phyloP scores from a whole-genome alignment of 2,113 vertebrate genomes.

The Etia nguti region DNA sequence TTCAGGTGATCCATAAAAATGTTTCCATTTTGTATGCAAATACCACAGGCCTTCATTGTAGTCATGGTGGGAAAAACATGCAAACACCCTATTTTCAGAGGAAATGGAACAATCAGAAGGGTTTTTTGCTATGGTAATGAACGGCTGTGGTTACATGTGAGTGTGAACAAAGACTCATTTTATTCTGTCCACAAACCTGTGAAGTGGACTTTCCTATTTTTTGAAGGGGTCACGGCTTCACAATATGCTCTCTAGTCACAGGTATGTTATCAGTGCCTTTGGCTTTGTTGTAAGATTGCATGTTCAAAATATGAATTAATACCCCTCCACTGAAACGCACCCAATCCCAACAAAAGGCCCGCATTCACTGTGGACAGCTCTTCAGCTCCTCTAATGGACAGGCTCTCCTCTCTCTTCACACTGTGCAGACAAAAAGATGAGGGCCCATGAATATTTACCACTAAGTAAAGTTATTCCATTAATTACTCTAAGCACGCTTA shows the following conservation, averaged over 20 bases:
- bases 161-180: constrained; percentile 56
- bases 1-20: constrained; percentile 18
- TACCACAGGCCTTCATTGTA: constrained; percentile 12
- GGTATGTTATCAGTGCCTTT: constrained; percentile 60
- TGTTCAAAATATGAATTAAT: constrained; percentile 69
- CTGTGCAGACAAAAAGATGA: constrained; percentile 55
- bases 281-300: constrained; percentile 63
- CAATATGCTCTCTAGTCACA: constrained; percentile 48
- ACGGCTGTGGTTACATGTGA: constrained; percentile 5
- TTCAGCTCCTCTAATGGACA: constrained; percentile 78
- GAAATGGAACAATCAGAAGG: constrained; percentile 37
- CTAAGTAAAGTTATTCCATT: constrained; percentile 76
- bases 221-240: constrained; percentile 46
- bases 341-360: constrained; percentile 72
- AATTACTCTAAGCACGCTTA: constrained; percentile 72
- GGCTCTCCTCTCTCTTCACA: constrained; percentile 69
- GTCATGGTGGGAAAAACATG: background rate
- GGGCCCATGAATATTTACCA: constrained; percentile 77
- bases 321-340: constrained; percentile 70
- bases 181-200: constrained; percentile 44
- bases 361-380: constrained; percentile 66
- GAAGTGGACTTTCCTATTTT: constrained; percentile 57
- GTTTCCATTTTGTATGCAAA: constrained; percentile 43
- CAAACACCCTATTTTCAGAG: constrained; percentile 37
- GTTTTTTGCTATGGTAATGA: constrained; percentile 50